Evolutionary conservation across 2,888 invertebrate genomes (phyloP).

Genomic region (Mythimna loreyi): DNA sequence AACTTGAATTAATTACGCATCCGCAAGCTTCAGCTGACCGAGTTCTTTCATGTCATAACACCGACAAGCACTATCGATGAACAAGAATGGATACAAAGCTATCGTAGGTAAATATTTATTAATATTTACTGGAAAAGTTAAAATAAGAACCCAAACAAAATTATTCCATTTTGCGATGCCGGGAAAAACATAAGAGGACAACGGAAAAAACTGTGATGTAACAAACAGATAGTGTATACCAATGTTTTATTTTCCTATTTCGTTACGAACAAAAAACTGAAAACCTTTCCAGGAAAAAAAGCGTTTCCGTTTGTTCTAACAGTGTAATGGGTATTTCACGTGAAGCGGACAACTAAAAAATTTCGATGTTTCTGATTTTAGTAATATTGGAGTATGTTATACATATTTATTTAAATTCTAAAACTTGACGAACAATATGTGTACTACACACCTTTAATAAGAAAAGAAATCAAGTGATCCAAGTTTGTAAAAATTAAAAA

Average conservation of each 20-base stretch:
- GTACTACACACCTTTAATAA: no score
- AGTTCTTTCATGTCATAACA: neutral
- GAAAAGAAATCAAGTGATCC: no score
- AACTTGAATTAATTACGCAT: no score
- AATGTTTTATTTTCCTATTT: conserved; percentile 25
- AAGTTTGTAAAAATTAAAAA: no score
- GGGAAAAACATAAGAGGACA: neutral
- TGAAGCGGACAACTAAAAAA: no score
- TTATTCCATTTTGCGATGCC: conserved; percentile 2
- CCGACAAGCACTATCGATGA: conserved; percentile 1
- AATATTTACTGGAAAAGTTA: neutral
- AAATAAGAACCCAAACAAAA: conserved; percentile 10
- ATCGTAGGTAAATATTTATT: neutral
- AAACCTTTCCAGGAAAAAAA: conserved; percentile 35
- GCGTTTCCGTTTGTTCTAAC: conserved; percentile 35
- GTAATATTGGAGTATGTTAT: no score
- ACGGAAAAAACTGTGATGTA: conserved; percentile 23
- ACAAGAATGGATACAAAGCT: conserved; percentile 22
- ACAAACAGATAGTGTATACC: conserved; percentile 3
- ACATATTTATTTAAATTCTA: no score
- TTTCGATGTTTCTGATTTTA: no score
- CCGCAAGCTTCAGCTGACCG: no score
- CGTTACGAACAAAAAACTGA: conserved; percentile 24
- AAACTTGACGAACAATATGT: no score
- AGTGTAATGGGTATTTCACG: no score